Evolutionary conservation across 2,888 invertebrate species (phyloP).

Genomic region (Ophioninae sp.): DNA sequence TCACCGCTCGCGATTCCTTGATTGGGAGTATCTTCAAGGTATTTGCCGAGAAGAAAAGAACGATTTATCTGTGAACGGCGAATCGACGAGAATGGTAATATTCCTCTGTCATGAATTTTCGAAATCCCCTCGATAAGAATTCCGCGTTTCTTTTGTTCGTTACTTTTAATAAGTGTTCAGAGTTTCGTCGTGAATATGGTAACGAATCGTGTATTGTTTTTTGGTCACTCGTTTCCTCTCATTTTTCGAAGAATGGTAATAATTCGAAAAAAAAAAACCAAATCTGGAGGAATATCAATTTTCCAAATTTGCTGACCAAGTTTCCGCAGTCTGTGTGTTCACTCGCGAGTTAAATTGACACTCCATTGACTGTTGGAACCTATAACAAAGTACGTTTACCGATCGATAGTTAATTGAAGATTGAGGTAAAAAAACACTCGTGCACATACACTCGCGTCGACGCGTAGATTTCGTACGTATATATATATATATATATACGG

Average conservation of each 20-base stretch:
- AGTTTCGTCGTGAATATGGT: too few species aligned
- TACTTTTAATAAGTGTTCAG: neutral
- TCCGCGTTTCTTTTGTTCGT: neutral
- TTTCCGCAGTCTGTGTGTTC: too few species aligned
- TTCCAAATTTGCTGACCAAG: too few species aligned
- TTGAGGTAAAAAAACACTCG: neutral
- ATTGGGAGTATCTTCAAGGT: conserved; percentile 49
- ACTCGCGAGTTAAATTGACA: too few species aligned
- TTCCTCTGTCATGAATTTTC: conserved; percentile 47
- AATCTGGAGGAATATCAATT: too few species aligned
- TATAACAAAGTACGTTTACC: conserved; percentile 2
- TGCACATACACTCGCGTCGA: conserved; percentile 2
- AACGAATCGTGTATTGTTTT: too few species aligned
- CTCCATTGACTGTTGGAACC: neutral
- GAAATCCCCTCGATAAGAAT: conserved; percentile 4
- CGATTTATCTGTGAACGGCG: conserved; percentile 5
- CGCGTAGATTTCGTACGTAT: neutral
- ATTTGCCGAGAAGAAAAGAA: conserved; percentile 4
- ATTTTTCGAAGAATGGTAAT: too few species aligned
- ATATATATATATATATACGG: neutral
- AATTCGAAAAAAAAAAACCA: too few species aligned
- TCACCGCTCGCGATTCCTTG: conserved; percentile 52
- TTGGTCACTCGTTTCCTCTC: too few species aligned
- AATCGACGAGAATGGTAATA: conserved; percentile 13
- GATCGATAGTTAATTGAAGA: neutral